A percentile compares a stretch with the other conserved stretches of the same genome.
Conservation (phyloP, 2,888 invertebrate species). For the Agonopterix heracliana region DNA sequence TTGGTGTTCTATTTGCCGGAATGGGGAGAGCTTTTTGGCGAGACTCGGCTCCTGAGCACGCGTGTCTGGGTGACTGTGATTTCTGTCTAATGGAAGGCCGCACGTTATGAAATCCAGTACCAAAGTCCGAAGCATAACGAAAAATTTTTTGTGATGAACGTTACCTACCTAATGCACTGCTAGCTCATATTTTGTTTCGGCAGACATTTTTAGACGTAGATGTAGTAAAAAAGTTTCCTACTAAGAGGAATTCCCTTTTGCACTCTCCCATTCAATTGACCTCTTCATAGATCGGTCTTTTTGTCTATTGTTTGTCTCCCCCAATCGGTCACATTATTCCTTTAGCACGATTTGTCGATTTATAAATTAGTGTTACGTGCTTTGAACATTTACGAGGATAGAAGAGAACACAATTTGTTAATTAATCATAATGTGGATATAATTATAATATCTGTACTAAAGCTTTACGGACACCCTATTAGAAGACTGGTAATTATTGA, state of each 20-base stretch:
- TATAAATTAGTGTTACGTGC: no score
- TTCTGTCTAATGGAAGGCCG: slow-evolving; percentile 37
- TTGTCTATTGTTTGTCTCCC: background rate
- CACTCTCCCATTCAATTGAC: background rate
- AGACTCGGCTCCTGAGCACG: slow-evolving; percentile 19
- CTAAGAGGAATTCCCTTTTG: background rate
- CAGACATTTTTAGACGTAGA: no score
- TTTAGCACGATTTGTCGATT: no score
- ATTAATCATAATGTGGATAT: no score
- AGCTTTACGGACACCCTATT: no score
- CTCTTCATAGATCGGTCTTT: background rate
- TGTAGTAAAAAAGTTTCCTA: no score
- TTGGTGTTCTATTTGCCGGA: slow-evolving; percentile 17
- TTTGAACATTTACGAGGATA: no score
- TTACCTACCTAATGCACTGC: slow-evolving; percentile 21
- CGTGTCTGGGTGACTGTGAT: slow-evolving; percentile 21
- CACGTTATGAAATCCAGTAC: slow-evolving; percentile 17
- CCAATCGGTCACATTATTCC: no score
- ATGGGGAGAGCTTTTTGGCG: slow-evolving; percentile 35
- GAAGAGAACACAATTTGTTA: no score
- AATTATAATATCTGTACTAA: no score
- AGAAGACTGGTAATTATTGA: no score
- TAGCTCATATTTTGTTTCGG: background rate
- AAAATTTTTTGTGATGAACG: slow-evolving; percentile 12
- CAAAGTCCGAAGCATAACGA: slow-evolving; percentile 9